Percentiles rank a stretch among this genome's conserved stretches.
These are phyloP conservation scores for Peromyscus melanophrys DNA, from an alignment of 2,797 vertebrate species.

Conservation along the genomic window DNA sequence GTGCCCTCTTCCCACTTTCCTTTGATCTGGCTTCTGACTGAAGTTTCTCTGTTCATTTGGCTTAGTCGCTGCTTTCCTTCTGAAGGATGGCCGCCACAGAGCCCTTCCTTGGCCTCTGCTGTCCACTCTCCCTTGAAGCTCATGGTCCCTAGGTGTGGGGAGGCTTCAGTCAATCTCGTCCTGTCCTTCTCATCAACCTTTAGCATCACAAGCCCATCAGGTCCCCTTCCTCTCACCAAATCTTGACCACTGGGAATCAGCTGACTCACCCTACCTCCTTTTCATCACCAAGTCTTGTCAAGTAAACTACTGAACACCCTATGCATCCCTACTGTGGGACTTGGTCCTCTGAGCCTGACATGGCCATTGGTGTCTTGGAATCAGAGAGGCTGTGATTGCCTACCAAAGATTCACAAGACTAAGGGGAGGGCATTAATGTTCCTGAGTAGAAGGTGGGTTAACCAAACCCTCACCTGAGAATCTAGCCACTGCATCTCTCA, in stretches of 20 bases:
- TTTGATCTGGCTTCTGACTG: not conserved
- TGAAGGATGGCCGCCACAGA: too few species aligned
- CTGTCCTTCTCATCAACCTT: not conserved
- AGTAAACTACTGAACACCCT: not conserved
- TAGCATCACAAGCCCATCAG: not conserved
- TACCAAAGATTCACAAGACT: not conserved
- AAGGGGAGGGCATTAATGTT: not conserved
- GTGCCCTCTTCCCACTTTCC: not conserved
- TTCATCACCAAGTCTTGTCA: not conserved
- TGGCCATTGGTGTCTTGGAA: not conserved
- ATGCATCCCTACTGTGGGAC: not conserved
- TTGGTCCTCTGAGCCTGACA: not conserved
- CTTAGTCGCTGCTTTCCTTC: not conserved
- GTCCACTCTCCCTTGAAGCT: not conserved
- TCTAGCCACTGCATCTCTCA: not conserved
- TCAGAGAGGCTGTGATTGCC: not conserved
- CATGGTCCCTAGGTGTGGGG: not conserved
- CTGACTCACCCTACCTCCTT: not conserved
- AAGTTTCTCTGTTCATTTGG: not conserved
- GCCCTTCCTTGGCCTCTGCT: too few species aligned
- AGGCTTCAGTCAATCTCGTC: not conserved
- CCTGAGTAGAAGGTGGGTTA: not conserved
- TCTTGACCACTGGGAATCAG: not conserved
- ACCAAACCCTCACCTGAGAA: not conserved
- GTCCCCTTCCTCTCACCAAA: not conserved